Percentiles rank a stretch among this genome's conserved stretches.
These are phyloP conservation scores for Noctua pronuba DNA, from an alignment of 2,888 invertebrate species.

Conservation along the genomic window DNA sequence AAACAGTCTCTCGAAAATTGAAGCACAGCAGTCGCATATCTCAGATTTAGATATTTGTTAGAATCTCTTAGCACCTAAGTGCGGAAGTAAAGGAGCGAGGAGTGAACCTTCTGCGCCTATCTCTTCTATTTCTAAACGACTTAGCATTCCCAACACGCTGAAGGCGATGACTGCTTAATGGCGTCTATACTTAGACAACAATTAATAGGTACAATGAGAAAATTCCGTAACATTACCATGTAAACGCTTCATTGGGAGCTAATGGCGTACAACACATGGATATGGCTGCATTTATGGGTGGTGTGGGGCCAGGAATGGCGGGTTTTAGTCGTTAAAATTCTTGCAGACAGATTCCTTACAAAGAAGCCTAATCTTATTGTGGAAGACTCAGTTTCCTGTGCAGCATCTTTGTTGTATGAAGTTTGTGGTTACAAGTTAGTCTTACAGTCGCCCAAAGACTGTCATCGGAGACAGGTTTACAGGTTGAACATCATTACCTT, in stretches of 20 bases:
- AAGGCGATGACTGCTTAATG: constrained; percentile 72
- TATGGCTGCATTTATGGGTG: constrained; percentile 29
- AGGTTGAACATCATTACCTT: background rate
- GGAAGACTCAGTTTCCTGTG: background rate
- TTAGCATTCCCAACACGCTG: constrained; percentile 69
- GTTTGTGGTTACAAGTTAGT: background rate
- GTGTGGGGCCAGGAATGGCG: constrained; percentile 11
- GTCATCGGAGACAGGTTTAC: background rate
- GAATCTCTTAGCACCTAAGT: background rate
- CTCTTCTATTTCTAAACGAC: constrained; percentile 51
- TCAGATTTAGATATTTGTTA: background rate
- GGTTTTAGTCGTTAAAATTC: constrained; percentile 11
- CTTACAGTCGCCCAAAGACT: background rate
- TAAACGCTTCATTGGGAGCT: constrained; percentile 48
- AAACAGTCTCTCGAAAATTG: background rate
- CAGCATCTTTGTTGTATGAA: background rate
- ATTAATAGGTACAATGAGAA: constrained; percentile 67
- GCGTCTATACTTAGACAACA: constrained; percentile 70
- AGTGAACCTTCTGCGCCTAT: constrained; percentile 42
- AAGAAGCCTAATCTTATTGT: background rate
- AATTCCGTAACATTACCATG: constrained; percentile 63
- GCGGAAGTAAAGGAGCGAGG: background rate
- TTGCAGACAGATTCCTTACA: background rate
- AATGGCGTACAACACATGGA: constrained; percentile 39
- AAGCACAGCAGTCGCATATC: background rate